A percentile compares a stretch with the other conserved stretches of the same genome.
Evolutionary conservation across 2,888 invertebrate genomes (phyloP).

Genomic region (Apocheima hispidaria): DNA sequence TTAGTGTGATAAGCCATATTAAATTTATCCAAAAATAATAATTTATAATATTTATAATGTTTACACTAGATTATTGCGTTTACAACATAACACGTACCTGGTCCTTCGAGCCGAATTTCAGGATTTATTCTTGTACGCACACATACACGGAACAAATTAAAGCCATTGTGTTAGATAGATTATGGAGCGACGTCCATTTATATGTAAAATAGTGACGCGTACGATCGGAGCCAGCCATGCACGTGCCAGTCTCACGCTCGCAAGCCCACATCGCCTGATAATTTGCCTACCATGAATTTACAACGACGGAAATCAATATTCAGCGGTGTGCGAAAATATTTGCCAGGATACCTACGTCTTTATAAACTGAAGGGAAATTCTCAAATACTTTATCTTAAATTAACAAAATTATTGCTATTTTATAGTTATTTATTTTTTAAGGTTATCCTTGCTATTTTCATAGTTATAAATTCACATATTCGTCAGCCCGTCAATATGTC

Average conservation of each 20-base stretch:
- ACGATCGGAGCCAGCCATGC: conserved; percentile 70
- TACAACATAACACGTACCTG: conserved; percentile 1
- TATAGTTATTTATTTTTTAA: no score
- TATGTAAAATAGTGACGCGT: conserved; percentile 84
- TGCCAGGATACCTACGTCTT: conserved; percentile 1
- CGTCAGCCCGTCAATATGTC: no score
- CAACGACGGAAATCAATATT: conserved; percentile 40
- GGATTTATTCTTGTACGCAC: conserved; percentile 70
- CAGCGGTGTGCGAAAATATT: conserved; percentile 22
- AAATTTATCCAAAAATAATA: no score
- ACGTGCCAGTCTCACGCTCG: conserved; percentile 56
- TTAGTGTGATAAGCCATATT: background rate
- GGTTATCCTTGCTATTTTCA: no score
- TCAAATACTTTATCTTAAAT: background rate
- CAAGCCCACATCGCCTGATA: conserved; percentile 53
- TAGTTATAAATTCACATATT: no score
- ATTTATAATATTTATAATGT: background rate
- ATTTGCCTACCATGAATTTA: conserved; percentile 59
- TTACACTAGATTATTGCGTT: background rate
- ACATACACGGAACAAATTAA: conserved; percentile 78
- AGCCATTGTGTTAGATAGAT: conserved; percentile 82
- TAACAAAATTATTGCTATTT: no score
- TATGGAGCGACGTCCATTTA: conserved; percentile 82
- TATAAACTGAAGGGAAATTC: background rate
- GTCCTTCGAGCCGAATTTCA: conserved; percentile 59